A percentile compares a stretch with the other conserved stretches of the same genome.
phyloP scores from a whole-genome alignment of 2,797 vertebrate genomes.

The Bucorvus abyssinicus region DNA sequence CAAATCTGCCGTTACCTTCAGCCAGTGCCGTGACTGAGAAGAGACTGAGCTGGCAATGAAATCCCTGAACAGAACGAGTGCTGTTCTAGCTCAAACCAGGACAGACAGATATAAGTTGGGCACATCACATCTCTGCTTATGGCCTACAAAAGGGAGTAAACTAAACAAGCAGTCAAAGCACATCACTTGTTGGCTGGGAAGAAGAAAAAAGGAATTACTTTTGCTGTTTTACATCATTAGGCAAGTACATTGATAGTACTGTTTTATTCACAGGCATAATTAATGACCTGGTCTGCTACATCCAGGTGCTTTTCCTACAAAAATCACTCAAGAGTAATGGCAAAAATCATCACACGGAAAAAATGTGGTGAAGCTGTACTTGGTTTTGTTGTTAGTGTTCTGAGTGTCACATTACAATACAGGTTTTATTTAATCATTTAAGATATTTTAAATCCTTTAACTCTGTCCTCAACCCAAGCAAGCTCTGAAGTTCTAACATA shows the following conservation, averaged over 20 bases:
- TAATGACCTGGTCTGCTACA: not conserved
- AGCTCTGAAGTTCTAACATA: not conserved
- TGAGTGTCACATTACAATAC: not conserved
- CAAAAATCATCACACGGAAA: not conserved
- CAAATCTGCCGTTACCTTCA: too few species aligned
- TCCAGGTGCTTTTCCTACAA: not conserved
- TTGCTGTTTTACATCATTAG: not conserved
- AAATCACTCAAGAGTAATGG: not conserved
- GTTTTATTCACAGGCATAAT: not conserved
- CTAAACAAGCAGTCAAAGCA: not conserved
- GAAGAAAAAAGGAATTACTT: not conserved
- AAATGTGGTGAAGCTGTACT: not conserved
- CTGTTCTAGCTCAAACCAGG: too few species aligned
- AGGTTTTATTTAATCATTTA: not conserved
- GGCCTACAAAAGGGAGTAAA: not conserved
- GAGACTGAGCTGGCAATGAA: too few species aligned
- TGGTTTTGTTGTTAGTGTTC: not conserved
- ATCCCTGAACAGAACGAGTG: too few species aligned
- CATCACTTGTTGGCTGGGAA: not conserved
- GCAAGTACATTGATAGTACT: not conserved
- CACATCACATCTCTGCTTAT: not conserved
- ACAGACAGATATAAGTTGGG: not conserved
- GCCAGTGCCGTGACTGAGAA: too few species aligned
- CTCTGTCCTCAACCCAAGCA: not conserved
- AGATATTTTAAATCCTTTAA: not conserved